Conservation (phyloP, 2,113 vertebrate species). For the Marcusenius ussheri region DNA sequence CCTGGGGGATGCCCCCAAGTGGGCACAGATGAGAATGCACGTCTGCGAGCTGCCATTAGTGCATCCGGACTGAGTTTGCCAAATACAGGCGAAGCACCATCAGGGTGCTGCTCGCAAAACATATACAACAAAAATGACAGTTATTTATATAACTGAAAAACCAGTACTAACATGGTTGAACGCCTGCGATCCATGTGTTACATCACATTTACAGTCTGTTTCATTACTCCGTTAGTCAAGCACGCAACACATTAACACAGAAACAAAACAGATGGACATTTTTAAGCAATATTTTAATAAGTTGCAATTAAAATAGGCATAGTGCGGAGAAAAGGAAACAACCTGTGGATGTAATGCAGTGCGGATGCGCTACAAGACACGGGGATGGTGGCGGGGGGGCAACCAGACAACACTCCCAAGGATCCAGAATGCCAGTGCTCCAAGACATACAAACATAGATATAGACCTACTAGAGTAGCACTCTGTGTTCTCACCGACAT, state of each 20-base stretch:
- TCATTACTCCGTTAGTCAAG: background rate
- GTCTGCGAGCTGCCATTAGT: background rate
- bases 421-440: background rate
- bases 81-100: background rate
- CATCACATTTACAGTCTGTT: background rate
- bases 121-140: background rate
- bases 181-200: background rate
- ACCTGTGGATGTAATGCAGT: background rate
- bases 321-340: background rate
- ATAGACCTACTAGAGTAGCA: background rate
- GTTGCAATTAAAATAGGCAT: background rate
- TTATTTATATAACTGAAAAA: background rate
- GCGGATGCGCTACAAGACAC: background rate
- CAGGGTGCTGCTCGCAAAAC: background rate
- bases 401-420: background rate
- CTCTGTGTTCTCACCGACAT: background rate
- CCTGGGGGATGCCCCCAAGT: background rate
- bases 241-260: background rate
- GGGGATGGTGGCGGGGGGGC: background rate
- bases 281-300: constrained; percentile 6
- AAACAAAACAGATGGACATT: constrained; percentile 11
- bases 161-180: background rate
- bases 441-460: background rate
- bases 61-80: background rate
- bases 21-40: background rate